These are phyloP conservation scores for Hypotaenidia okinawae DNA, from an alignment of 2,797 vertebrate genomes.

Conservation along the genomic window DNA sequence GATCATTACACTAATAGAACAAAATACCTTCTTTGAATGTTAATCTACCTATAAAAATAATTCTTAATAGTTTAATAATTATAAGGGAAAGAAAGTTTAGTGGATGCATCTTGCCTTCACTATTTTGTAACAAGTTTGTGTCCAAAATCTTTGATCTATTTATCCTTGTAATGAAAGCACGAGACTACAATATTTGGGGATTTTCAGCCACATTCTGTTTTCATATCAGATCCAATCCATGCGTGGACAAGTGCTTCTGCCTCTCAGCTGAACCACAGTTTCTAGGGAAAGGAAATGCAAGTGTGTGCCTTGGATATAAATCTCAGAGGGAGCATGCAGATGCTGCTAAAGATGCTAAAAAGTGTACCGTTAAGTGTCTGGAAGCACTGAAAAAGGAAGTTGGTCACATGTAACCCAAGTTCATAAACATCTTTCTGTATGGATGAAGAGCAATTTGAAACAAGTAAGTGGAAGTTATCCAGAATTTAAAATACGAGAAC, in stretches of 20 bases:
- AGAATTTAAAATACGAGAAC: neutral
- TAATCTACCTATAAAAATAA: neutral
- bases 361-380: neutral
- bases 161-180: neutral
- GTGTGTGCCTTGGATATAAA: neutral
- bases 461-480: neutral
- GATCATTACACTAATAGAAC: neutral
- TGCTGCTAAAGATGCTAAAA: neutral
- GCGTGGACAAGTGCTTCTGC: rapidly evolving
- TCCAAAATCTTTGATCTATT: neutral
- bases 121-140: neutral
- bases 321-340: neutral
- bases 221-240: neutral
- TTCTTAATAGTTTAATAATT: neutral
- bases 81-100: neutral
- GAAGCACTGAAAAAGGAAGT: neutral
- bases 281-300: neutral
- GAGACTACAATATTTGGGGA: neutral
- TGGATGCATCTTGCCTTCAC: neutral
- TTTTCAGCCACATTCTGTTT: neutral
- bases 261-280: neutral
- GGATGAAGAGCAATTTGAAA: neutral
- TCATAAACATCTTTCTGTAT: neutral
- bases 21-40: neutral
- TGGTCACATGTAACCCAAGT: neutral